Base-by-base conservation (phyloP, 1,140 invertebrate genomes). In the Pissodes strobi region DNA sequence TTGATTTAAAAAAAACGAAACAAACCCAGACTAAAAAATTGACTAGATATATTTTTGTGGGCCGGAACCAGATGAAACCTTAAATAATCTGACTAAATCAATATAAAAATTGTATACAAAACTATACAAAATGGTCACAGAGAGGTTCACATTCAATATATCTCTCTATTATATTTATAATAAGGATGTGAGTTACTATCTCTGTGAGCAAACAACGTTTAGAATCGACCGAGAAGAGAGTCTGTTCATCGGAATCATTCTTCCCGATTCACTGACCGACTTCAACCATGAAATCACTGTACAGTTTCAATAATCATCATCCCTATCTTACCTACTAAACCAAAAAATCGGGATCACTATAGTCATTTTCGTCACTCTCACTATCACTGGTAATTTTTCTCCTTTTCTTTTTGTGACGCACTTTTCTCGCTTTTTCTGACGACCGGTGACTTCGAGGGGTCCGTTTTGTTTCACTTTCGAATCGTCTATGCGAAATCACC, bases 321-420 rank as follows among this genome's bases (percentile, higher is more conserved):
- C 46, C 59, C 34, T 37, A 38, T n/a, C n/a, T n/a, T n/a, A n/a
- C n/a, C n/a, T 48, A 64, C 69, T 78, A 83, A 64, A 79, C 82
- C 68, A 82, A 79, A 78, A 84, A 89, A 76, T 90, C 87, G 51
- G 88, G 87, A 78, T 90, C 88, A 79, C 87, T 88, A 70, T 80
- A 86, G 66, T 86, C 85, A 68, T 87, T 85, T 55, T 83, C 86
- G 39, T 64, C 61, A 72, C 84, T 86, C 34, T 87, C 86, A 23
- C 74, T 76, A 12, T 76, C 77, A 70, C 82, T 86, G 43, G 85
- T 84, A 53, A 78, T 82, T 68, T 82, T 84, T 81, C 79, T 82
- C 82, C 81, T 83, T 73, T 87, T 85, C 73, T 88, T 87, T 76
- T 88, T 87, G 72, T 88, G 86, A 69, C 85, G 86, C 65, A 87